Conservation (phyloP, 2,888 invertebrate genomes). For the Euphydryas editha region DNA sequence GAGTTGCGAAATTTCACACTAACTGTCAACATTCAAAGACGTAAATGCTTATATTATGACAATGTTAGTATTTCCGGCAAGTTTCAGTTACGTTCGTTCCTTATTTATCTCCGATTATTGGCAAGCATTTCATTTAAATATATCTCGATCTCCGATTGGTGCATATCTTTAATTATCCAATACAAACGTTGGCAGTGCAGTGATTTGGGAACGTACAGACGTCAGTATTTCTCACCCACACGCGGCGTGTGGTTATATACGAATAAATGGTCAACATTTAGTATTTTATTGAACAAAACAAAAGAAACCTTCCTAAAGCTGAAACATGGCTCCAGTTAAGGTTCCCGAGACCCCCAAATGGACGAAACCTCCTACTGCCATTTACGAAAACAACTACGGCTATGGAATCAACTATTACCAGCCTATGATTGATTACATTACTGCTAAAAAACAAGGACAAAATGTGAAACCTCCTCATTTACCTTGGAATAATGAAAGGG, state of each 20-base stretch:
- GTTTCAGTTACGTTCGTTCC: conserved; percentile 42
- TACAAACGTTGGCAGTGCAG: conserved; percentile 67
- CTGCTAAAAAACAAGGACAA: conserved; percentile 84
- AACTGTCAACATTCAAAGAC: not conserved
- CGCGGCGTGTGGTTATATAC: conserved; percentile 66
- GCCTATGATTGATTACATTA: conserved; percentile 94
- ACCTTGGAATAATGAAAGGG: conserved; percentile 89
- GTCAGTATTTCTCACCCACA: conserved; percentile 60
- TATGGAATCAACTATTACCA: conserved; percentile 93
- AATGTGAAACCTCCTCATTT: conserved; percentile 85
- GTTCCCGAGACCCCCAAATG: conserved; percentile 74
- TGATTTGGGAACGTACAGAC: conserved; percentile 68
- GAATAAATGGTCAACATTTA: conserved; percentile 53
- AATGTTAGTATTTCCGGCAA: conserved; percentile 41
- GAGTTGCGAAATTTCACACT: not conserved
- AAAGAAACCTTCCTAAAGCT: not conserved
- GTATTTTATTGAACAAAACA: conserved; percentile 52
- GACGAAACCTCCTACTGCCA: conserved; percentile 85
- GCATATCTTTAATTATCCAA: conserved; percentile 59
- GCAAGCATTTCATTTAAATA: conserved; percentile 72
- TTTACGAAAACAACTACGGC: conserved; percentile 92
- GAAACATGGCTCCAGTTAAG: conserved; percentile 72
- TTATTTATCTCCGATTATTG: conserved; percentile 58
- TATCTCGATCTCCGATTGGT: conserved; percentile 72
- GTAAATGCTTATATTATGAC: conserved; percentile 9